Evolutionary conservation across 2,888 invertebrate species (phyloP), one percentile per base, ranked within the genome.

Genomic region (Nematopogon swammerdamellus): DNA sequence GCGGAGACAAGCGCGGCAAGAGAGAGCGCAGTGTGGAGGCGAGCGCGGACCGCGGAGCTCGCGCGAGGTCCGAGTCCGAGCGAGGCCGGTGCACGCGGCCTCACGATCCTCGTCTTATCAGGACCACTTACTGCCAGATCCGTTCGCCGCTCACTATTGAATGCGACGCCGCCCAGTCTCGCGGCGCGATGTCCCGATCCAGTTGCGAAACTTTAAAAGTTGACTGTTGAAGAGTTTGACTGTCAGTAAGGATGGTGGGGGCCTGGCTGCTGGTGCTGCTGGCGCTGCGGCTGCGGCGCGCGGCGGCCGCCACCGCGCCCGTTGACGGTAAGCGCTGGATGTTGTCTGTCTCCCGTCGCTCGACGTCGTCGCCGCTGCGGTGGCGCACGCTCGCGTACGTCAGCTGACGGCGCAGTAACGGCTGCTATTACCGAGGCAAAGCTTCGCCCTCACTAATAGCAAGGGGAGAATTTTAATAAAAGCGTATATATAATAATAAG

Each of bases 1-100:
- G 59, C 48, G 47, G 49, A 62, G 62, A 63, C 63, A 63, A 62
- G 61, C n/a, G 63, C 62, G 58, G 53, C 54, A n/a, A n/a, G n/a
- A n/a, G n/a, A n/a, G 55, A 14, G 3, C 36, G n/a, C 36, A 36
- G 36, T 36, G 36, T 14, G 11, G 14, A 8, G 36, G 11, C 36
- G 36, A 14, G 14, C 3, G 36, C 36, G 11, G n/a, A 36, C 11
- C 36, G 36, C 36, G 36, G 36, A 4, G 36, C 36, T 14, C 36
- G 36, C 36, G n/a, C 36, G 11, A 8, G 8, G 36, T 14, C 36
- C 8, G 36, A 36, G 36, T 3, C 36, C 36, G 11, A 36, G 36
- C 36, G 36, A 8, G 36, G 11, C n/a, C n/a, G n/a, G n/a, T n/a
- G 14, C 36, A 14, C 36, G 36, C 36, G 36, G n/a, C n/a, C 36